Conservation (phyloP, 2,797 vertebrate species). For the Sebastes hubbsi region DNA sequence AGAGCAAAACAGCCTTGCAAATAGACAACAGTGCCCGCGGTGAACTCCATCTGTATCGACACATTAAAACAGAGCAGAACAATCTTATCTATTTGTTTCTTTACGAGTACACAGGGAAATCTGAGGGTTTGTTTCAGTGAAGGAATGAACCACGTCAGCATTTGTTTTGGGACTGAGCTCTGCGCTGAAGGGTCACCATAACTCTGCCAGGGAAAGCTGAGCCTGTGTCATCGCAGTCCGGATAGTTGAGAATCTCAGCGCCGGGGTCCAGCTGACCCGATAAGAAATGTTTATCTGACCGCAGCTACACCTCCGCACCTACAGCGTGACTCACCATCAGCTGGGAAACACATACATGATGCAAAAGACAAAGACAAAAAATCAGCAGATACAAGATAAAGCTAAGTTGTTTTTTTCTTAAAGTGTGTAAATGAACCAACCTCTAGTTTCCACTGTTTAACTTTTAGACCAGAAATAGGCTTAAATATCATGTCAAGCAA, state of each 20-base stretch:
- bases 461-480: neutral
- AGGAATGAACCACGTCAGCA: conserved; percentile 52
- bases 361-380: neutral
- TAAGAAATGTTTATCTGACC: conserved; percentile 55
- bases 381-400: neutral
- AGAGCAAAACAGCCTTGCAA: conserved; percentile 8
- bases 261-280: conserved; percentile 66
- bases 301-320: conserved; percentile 34
- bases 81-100: conserved; percentile 51
- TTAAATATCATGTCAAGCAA: neutral
- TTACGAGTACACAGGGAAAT: conserved; percentile 33
- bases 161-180: conserved; percentile 63
- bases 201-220: conserved; percentile 53
- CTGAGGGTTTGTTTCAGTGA: conserved; percentile 27
- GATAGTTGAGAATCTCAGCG: conserved; percentile 33
- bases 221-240: conserved; percentile 53
- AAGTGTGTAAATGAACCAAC: neutral
- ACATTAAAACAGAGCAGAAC: conserved; percentile 5
- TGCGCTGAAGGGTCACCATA: conserved; percentile 65
- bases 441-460: neutral
- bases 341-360: neutral
- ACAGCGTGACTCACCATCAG: conserved; percentile 28
- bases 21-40: neutral
- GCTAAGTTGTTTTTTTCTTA: neutral
- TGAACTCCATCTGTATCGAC: neutral